A percentile compares a stretch with the other conserved stretches of the same genome.
Evolutionary conservation across 2,113 vertebrate species (phyloP).

Genomic region (Balaeniceps rex): DNA sequence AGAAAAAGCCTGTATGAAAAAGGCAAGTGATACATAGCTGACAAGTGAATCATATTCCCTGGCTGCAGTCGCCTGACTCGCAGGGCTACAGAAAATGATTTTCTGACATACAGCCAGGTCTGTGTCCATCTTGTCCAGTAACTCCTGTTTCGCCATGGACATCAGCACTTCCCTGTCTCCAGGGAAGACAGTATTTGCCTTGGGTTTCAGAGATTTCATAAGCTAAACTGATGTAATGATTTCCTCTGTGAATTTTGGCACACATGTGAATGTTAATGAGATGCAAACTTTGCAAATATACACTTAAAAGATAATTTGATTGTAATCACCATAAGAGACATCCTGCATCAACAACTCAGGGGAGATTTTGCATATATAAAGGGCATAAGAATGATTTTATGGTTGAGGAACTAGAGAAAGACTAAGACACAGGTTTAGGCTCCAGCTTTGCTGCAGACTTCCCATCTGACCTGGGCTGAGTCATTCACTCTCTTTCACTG

Average conservation of each 20-base stretch:
- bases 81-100: background rate
- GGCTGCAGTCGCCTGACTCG: background rate
- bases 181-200: background rate
- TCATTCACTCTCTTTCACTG: background rate
- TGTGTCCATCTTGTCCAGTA: background rate
- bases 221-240: background rate
- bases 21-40: background rate
- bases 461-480: background rate
- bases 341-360: background rate
- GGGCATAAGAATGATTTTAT: background rate
- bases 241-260: background rate
- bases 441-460: background rate
- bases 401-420: background rate
- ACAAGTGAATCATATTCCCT: background rate
- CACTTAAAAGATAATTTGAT: background rate
- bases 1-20: background rate
- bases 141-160: background rate
- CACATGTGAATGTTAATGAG: background rate
- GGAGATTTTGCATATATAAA: background rate
- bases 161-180: background rate
- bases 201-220: background rate
- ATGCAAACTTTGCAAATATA: background rate
- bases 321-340: background rate
- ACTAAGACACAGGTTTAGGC: background rate
- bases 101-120: background rate